phyloP scores from a whole-genome alignment of 2,797 vertebrate species.

The Rhynchonycteris naso region DNA sequence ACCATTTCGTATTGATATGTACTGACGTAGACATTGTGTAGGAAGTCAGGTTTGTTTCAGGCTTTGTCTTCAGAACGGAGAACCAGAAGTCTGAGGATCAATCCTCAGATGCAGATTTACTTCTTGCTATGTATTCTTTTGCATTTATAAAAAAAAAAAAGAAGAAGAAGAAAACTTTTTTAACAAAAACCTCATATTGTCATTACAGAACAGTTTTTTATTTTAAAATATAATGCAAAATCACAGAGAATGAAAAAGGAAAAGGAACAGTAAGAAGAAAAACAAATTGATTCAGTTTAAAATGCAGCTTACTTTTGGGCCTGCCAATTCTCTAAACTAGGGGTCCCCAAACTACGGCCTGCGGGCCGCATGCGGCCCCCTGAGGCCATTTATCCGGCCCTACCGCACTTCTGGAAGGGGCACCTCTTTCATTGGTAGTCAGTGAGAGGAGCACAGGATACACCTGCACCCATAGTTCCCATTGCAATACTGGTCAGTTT shows the following conservation, averaged over 20 bases:
- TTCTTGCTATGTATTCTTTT: not conserved
- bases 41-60: not conserved
- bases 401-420: no score
- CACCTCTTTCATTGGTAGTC: no score
- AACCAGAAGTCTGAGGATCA: not conserved
- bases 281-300: not conserved
- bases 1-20: not conserved
- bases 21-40: not conserved
- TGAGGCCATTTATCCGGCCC: no score
- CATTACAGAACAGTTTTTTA: not conserved
- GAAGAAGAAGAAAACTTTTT: not conserved
- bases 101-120: not conserved
- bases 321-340: not conserved
- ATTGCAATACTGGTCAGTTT: no score
- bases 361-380: no score
- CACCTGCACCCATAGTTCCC: no score
- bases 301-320: not conserved
- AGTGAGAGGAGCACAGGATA: no score
- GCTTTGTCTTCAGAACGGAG: not conserved
- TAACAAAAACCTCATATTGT: not conserved
- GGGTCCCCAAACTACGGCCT: no score
- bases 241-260: not conserved
- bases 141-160: not conserved
- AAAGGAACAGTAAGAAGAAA: not conserved
- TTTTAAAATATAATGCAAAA: slow-evolving; percentile 40